A percentile compares a stretch with the other conserved stretches of the same genome.
Conservation (phyloP, 2,888 invertebrate genomes). For the Leptopilina syphax region DNA sequence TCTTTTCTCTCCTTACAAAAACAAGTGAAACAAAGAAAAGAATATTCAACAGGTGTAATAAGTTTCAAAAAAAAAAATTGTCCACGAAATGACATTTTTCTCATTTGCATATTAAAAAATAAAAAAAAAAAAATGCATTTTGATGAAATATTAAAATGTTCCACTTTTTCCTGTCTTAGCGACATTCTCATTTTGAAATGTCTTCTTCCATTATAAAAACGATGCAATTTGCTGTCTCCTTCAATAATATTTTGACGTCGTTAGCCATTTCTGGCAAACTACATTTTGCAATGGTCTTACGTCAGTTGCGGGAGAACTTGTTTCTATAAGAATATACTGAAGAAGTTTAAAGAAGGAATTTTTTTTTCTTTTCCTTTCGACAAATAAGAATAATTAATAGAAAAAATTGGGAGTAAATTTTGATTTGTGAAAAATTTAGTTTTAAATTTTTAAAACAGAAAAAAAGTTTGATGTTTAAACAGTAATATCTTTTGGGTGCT, state of each 20-base stretch:
- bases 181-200: slow-evolving; percentile 30
- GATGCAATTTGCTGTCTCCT: slow-evolving; percentile 19
- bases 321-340: neutral
- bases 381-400: neutral
- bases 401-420: too few relatives aligned
- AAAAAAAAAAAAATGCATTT: slow-evolving; percentile 7
- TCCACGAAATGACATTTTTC: neutral
- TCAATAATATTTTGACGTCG: slow-evolving; percentile 21
- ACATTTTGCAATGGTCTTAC: slow-evolving; percentile 11
- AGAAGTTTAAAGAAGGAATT: neutral
- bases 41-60: slow-evolving; percentile 5
- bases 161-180: slow-evolving; percentile 7
- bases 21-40: neutral
- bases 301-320: neutral
- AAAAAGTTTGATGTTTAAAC: too few relatives aligned
- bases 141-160: slow-evolving; percentile 27
- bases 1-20: too few relatives aligned
- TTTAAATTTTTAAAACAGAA: too few relatives aligned
- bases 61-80: neutral
- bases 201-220: slow-evolving; percentile 21
- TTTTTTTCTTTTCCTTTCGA: neutral
- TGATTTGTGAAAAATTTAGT: too few relatives aligned
- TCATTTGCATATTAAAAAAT: neutral
- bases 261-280: slow-evolving; percentile 7
- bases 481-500: too few relatives aligned